These are phyloP conservation scores for Sardinella longiceps DNA, from an alignment of 2,797 vertebrate species.

Conservation along the genomic window DNA sequence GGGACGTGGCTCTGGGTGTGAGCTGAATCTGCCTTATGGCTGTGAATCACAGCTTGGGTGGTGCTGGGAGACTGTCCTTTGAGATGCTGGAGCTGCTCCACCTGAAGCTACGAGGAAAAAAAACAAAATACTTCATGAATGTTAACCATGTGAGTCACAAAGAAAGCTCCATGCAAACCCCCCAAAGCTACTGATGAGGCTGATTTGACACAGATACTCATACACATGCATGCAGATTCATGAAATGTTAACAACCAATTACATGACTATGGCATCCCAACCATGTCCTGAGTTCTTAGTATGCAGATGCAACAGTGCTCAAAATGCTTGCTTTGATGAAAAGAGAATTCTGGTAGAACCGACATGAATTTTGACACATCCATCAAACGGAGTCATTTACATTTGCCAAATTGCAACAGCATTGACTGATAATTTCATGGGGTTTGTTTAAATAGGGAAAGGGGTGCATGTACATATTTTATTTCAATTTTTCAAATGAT, in stretches of 20 bases:
- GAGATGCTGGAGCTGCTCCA: slow-evolving; percentile 81
- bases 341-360: neutral
- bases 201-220: slow-evolving; percentile 23
- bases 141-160: neutral
- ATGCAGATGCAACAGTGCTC: neutral
- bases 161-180: slow-evolving; percentile 10
- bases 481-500: neutral
- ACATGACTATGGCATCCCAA: neutral
- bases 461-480: too few relatives aligned
- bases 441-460: too few relatives aligned
- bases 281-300: neutral
- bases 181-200: slow-evolving; percentile 21
- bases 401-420: neutral
- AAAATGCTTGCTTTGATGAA: neutral
- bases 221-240: slow-evolving; percentile 34
- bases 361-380: neutral
- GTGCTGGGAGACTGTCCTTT: slow-evolving; percentile 67
- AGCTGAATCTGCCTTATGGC: slow-evolving; percentile 70
- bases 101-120: slow-evolving; percentile 71
- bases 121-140: slow-evolving; percentile 31
- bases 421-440: too few relatives aligned
- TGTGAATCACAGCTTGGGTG: slow-evolving; percentile 37
- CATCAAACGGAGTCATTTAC: neutral
- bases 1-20: slow-evolving; percentile 42
- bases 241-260: slow-evolving; percentile 20